A percentile compares a stretch with the other conserved stretches of the same genome.
Conservation (phyloP, 1,140 invertebrate genomes). For the Drosophila baimaii region DNA sequence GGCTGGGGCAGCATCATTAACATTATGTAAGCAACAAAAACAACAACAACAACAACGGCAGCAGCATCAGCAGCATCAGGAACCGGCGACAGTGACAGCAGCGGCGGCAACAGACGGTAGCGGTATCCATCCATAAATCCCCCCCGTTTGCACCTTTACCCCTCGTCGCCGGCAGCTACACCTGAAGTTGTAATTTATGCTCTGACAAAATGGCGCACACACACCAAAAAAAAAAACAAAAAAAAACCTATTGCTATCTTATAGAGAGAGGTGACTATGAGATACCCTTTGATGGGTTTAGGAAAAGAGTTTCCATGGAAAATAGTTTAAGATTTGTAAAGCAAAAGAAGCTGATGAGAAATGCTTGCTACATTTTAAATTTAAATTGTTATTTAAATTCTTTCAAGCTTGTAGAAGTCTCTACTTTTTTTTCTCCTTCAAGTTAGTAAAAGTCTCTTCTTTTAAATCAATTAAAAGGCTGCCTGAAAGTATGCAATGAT, state of each 20-base stretch:
- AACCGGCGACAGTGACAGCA: constrained; percentile 69
- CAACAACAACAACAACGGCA: constrained; percentile 36
- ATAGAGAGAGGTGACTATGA: background rate
- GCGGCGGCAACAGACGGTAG: constrained; percentile 34
- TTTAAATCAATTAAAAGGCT: background rate
- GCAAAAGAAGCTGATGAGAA: no score
- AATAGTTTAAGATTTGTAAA: background rate
- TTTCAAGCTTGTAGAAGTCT: no score
- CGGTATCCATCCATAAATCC: constrained; percentile 16
- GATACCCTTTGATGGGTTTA: background rate
- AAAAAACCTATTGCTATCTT: background rate
- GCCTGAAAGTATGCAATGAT: background rate
- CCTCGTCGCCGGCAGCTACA: constrained; percentile 35
- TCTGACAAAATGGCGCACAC: constrained; percentile 75
- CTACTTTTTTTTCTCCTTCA: no score
- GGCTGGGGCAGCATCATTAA: constrained; percentile 75
- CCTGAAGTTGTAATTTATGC: constrained; percentile 82
- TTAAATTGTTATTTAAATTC: no score
- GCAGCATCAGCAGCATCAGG: constrained; percentile 14
- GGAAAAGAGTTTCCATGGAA: no score
- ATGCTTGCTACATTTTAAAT: no score
- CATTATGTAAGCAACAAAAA: constrained; percentile 72
- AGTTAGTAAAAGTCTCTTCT: no score
- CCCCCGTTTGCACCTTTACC: constrained; percentile 15
- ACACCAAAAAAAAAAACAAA: constrained; percentile 23